Percentiles rank a stretch among this genome's conserved stretches.
Evolutionary conservation across 2,113 vertebrate species (phyloP).

Genomic region (Oncorhynchus mykiss): DNA sequence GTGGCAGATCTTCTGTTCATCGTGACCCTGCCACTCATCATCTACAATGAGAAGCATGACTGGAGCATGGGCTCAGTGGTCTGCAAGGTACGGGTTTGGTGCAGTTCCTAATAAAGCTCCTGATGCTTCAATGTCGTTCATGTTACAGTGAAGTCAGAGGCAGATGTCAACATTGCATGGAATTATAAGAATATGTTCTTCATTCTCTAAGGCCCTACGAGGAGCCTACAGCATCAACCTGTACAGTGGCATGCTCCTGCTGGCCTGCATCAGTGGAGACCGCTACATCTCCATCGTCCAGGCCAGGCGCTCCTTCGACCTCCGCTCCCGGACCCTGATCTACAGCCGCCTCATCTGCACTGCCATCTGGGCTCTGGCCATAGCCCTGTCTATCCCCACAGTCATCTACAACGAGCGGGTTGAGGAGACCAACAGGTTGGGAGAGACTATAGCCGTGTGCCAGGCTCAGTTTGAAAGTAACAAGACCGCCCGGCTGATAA

Average conservation of each 20-base stretch:
- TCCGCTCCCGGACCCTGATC: conserved; percentile 62
- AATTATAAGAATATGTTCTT: no score
- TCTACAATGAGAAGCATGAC: conserved; percentile 62
- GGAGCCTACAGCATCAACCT: conserved; percentile 88
- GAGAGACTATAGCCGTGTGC: conserved; percentile 57
- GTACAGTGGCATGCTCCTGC: conserved; percentile 88
- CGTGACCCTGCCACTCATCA: conserved; percentile 84
- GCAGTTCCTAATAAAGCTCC: no score
- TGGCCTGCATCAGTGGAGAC: conserved; percentile 87
- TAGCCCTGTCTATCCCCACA: conserved; percentile 76
- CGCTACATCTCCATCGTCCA: conserved; percentile 90
- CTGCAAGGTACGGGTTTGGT: conserved; percentile 70
- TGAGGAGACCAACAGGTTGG: fast-evolving
- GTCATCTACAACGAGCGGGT: conserved; percentile 70
- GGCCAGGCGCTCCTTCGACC: conserved; percentile 79
- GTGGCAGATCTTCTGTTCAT: conserved; percentile 87
- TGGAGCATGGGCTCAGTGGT: conserved; percentile 77
- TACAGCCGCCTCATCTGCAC: conserved; percentile 77
- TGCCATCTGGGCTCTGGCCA: conserved; percentile 75
- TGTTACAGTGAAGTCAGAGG: no score
- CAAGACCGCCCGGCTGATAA: conserved; percentile 64
- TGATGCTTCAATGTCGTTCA: no score
- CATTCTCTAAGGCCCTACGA: conserved; percentile 48
- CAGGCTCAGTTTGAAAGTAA: conserved; percentile 59
- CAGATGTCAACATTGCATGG: no score